A percentile compares a stretch with the other conserved stretches of the same genome.
These are phyloP conservation scores for Neodiprion pinetum DNA, from an alignment of 1,140 invertebrate species.

Conservation along the genomic window DNA sequence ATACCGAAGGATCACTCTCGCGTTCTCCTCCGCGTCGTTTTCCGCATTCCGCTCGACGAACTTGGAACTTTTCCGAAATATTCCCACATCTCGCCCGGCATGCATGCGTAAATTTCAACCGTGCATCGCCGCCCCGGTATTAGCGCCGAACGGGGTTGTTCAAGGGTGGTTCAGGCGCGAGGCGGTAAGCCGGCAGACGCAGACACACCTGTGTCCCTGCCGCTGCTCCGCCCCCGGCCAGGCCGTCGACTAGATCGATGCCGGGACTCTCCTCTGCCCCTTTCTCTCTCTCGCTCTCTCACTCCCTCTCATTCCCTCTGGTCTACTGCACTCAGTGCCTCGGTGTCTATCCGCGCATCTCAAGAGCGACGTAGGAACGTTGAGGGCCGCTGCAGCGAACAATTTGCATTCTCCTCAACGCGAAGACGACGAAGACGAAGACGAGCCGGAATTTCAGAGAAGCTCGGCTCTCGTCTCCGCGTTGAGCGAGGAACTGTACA, in stretches of 20 bases:
- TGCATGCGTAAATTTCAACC: neutral
- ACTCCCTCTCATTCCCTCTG: slow-evolving; percentile 30
- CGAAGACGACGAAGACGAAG: neutral
- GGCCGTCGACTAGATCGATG: slow-evolving; percentile 52
- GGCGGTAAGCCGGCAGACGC: slow-evolving; percentile 50
- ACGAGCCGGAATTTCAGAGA: too few relatives aligned
- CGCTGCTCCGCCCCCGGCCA: slow-evolving; percentile 41
- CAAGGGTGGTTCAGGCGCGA: slow-evolving; percentile 37
- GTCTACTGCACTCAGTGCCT: slow-evolving; percentile 10
- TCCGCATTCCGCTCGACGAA: too few relatives aligned
- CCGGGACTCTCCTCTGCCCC: slow-evolving; percentile 23
- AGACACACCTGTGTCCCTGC: slow-evolving; percentile 53
- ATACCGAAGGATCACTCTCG: too few relatives aligned
- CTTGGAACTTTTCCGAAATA: too few relatives aligned
- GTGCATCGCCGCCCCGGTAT: neutral
- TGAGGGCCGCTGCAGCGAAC: neutral
- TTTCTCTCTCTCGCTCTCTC: slow-evolving; percentile 14
- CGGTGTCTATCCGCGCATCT: too few relatives aligned
- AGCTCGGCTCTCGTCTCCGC: too few relatives aligned
- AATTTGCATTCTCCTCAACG: neutral
- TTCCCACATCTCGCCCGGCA: too few relatives aligned
- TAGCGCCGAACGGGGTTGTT: neutral
- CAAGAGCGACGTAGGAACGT: neutral
- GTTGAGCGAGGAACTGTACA: too few relatives aligned
- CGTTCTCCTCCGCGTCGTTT: too few relatives aligned